Conservation (phyloP, 2,888 invertebrate species). For the Ceriagrion tenellum region DNA sequence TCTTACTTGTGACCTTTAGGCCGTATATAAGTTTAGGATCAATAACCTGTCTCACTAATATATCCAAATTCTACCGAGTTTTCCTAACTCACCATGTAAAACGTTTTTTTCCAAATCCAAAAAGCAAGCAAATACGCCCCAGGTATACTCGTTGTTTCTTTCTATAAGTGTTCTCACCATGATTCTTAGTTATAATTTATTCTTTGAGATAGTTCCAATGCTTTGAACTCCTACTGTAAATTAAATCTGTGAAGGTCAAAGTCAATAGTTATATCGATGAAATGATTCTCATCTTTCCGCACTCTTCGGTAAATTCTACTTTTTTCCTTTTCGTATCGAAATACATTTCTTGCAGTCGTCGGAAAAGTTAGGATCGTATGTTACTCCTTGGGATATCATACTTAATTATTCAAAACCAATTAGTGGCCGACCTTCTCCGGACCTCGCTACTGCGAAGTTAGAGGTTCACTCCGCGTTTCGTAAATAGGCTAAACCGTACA, state of each 20-base stretch:
- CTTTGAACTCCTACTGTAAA: background rate
- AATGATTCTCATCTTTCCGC: background rate
- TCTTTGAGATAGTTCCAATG: background rate
- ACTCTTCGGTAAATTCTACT: background rate
- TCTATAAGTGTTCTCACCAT: no score
- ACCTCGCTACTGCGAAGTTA: background rate
- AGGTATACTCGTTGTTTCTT: no score
- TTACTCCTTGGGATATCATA: background rate
- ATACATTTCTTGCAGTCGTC: background rate
- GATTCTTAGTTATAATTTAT: no score
- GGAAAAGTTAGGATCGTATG: background rate
- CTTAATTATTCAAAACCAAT: background rate
- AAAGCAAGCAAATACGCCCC: no score
- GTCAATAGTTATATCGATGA: background rate
- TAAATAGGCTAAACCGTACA: background rate
- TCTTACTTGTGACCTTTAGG: no score
- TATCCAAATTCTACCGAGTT: no score
- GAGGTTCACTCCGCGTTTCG: background rate
- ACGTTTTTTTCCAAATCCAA: no score
- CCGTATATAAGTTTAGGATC: no score
- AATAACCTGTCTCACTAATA: no score
- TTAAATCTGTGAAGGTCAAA: background rate
- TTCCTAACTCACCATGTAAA: no score
- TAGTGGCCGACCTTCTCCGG: background rate
- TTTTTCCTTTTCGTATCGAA: background rate